A percentile compares a stretch with the other conserved stretches of the same genome.
These are phyloP conservation scores for Chionoecetes opilio DNA, from an alignment of 1,140 invertebrate genomes.

Conservation along the genomic window DNA sequence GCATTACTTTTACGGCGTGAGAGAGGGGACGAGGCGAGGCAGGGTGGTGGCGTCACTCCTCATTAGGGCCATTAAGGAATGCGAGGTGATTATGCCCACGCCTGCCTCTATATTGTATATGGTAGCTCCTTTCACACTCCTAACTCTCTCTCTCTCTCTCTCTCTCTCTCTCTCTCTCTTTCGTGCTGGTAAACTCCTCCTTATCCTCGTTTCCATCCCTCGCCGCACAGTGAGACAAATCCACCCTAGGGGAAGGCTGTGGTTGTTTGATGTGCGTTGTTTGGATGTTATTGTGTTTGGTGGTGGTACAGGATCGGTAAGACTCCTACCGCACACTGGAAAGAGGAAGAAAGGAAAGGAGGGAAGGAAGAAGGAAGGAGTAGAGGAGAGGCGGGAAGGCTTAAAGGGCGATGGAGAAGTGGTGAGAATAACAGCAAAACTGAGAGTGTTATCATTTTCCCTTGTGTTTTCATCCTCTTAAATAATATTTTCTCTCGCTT, in stretches of 20 bases:
- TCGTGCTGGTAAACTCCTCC: background rate
- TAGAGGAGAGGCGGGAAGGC: too few relatives aligned
- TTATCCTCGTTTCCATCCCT: background rate
- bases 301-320: background rate
- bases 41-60: background rate
- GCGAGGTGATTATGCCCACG: background rate
- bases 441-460: too few relatives aligned
- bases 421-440: too few relatives aligned
- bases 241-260: background rate
- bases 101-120: background rate
- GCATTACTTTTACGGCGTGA: background rate
- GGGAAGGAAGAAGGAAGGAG: too few relatives aligned
- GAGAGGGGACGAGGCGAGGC: background rate
- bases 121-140: background rate
- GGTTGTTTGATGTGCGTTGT: background rate
- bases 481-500: too few relatives aligned
- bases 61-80: background rate
- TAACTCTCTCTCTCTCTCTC: background rate
- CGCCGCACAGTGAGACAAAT: background rate
- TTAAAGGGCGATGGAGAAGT: too few relatives aligned
- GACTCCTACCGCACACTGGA: background rate
- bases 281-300: conserved; percentile 17
- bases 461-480: too few relatives aligned
- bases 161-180: conserved; percentile 18
- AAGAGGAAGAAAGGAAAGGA: too few relatives aligned